Percentiles rank a stretch among this genome's conserved stretches.
Evolutionary conservation across 2,888 invertebrate genomes (phyloP).

Genomic region (Chrysolina haemoptera): DNA sequence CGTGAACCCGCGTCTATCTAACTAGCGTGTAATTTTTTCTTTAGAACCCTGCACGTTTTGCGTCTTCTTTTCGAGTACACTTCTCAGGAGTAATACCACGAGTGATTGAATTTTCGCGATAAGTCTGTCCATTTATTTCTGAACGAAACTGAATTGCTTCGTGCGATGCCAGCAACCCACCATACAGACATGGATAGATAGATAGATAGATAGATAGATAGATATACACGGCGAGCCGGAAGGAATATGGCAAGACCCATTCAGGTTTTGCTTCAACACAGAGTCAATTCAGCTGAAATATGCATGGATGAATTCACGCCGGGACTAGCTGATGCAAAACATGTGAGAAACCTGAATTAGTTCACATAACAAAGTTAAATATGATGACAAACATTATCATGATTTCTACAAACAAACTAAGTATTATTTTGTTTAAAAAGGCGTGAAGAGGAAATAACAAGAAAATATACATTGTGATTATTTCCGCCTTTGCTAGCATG

Average conservation of each 20-base stretch:
- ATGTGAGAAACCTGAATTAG: constrained; percentile 4
- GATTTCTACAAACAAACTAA: not conserved
- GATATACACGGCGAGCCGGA: too few relatives aligned
- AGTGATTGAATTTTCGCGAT: too few relatives aligned
- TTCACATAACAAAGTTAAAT: constrained; percentile 8
- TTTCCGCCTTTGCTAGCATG: not conserved
- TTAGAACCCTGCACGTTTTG: not conserved
- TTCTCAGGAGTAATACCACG: too few relatives aligned
- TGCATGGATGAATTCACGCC: not conserved
- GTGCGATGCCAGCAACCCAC: too few relatives aligned
- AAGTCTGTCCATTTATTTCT: too few relatives aligned
- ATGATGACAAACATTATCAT: not conserved
- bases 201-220: too few relatives aligned
- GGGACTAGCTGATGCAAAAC: not conserved
- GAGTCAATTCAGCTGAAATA: not conserved
- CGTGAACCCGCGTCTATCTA: not conserved
- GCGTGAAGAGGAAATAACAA: not conserved
- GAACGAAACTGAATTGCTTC: too few relatives aligned
- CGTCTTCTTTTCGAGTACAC: constrained; percentile 9
- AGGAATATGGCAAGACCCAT: too few relatives aligned
- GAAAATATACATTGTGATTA: constrained; percentile 3
- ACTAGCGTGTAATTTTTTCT: not conserved
- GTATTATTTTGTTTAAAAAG: not conserved
- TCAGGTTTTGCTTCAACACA: not conserved
- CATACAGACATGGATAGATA: too few relatives aligned